Base-by-base conservation (phyloP, 37 sponge, comb jelly and placozoan genomes). In the Ephydatia muelleri region DNA sequence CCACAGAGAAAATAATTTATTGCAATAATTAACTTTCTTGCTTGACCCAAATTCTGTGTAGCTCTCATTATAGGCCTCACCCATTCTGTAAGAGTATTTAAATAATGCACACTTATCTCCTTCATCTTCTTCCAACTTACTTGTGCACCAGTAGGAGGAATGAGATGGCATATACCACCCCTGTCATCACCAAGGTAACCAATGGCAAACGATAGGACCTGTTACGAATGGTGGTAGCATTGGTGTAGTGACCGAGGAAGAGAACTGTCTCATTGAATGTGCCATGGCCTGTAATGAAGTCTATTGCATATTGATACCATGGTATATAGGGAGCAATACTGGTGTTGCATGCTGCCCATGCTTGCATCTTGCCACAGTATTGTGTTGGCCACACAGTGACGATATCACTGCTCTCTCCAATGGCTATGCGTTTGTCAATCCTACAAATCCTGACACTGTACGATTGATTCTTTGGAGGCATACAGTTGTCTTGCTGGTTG, bases 1-100 rank as follows among this genome's bases (percentile, higher is more conserved):
- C 97, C 97, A 97, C 2, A 91, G 93, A 48, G 87, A 78, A 86
- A 97, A 97, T 0, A 95, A 36, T 72, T 90, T 88, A 80, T 95
- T 97, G 35, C 90, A 91, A 77, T 78, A 94, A 49, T 92, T 85
- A 11, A 87, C 64, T n/a, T 33, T 73, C 2, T 72, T 66, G 0
- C 74, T 86, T 1, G 68, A 27, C 13, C 82, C 65, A 32, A 92
- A 75, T 21, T 74, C 37, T 16, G 79, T 34, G 71, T 95, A 87
- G 74, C 79, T 84, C 78, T 92, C 92, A 38, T 86, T 87, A 79
- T 89, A 92, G 11, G 95, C 90, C 64, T 75, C 47, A 8, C 95
- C 92, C 71, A 95, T 80, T 35, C 93, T 93, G 49, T 29, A 68
- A 14, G 19, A 21, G 12, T 57, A 1, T 57, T 14, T 19, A 57